Conservation (phyloP, 2,113 vertebrate genomes). For the Gallinago paraguaiae region DNA sequence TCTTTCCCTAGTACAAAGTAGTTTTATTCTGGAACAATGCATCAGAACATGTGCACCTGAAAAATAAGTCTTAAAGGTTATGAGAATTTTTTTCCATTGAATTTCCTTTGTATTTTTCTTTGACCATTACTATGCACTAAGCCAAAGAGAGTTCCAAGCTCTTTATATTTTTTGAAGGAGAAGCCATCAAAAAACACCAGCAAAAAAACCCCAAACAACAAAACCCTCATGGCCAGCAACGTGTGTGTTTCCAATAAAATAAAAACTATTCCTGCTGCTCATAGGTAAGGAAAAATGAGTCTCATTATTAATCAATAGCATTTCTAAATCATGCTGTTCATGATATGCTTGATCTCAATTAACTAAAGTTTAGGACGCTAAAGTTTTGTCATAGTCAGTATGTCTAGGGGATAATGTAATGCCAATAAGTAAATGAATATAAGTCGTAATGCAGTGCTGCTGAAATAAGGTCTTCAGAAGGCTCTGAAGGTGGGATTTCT, state of each 20-base stretch:
- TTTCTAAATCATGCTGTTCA: not conserved
- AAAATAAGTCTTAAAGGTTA: not conserved
- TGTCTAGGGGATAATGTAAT: not conserved
- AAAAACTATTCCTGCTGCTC: not conserved
- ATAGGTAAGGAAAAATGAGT: not conserved
- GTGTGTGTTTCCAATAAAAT: not conserved
- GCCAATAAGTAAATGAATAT: not conserved
- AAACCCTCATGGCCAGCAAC: not conserved
- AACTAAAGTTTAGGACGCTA: not conserved
- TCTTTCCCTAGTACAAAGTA: not conserved
- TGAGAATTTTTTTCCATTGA: not conserved
- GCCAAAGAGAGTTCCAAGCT: not conserved
- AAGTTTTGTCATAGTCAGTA: not conserved
- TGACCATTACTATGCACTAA: not conserved
- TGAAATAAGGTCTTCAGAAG: not conserved
- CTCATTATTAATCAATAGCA: not conserved
- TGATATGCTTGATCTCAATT: not conserved
- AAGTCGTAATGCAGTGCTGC: not conserved
- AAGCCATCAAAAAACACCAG: not conserved
- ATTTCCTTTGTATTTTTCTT: not conserved
- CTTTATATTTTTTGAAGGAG: not conserved
- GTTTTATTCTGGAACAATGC: not conserved
- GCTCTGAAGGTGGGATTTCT: not conserved
- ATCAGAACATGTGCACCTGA: not conserved
- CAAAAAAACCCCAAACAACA: not conserved